Evolutionary conservation across 2,888 invertebrate species (phyloP).

Genomic region (Andrena bucephala): DNA sequence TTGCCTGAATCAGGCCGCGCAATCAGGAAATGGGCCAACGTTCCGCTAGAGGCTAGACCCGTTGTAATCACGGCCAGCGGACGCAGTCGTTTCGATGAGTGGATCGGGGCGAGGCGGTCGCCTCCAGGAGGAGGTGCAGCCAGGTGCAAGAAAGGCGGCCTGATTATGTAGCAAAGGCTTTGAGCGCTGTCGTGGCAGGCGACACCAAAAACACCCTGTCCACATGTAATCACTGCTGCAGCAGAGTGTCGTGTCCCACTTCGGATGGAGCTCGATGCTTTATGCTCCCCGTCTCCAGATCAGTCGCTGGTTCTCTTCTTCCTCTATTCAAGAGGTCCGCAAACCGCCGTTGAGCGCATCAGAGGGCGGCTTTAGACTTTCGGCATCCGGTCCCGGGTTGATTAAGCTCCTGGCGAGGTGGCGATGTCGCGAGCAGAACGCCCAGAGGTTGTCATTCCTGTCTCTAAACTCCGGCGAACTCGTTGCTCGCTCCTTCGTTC

Average conservation of each 20-base stretch:
- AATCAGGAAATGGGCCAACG: constrained; percentile 28
- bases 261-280: constrained; percentile 60
- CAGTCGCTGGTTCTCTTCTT: constrained; percentile 41
- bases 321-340: constrained; percentile 57
- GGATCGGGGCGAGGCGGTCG: constrained; percentile 25
- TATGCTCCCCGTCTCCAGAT: constrained; percentile 54
- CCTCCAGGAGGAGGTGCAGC: constrained; percentile 30
- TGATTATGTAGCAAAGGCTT: constrained; percentile 63
- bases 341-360: constrained; percentile 22
- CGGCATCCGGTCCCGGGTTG: constrained; percentile 72
- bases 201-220: constrained; percentile 57
- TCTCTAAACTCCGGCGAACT: constrained; percentile 67
- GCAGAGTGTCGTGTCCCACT: constrained; percentile 57
- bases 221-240: constrained; percentile 67
- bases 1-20: constrained; percentile 9
- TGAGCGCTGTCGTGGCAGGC: constrained; percentile 22
- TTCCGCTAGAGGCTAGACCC: neutral
- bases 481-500: constrained; percentile 57
- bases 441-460: constrained; percentile 71
- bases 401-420: constrained; percentile 79
- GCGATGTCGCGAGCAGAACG: constrained; percentile 71
- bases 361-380: constrained; percentile 71
- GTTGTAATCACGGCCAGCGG: constrained; percentile 38
- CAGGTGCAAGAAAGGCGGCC: constrained; percentile 63
- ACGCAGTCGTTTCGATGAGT: constrained; percentile 22